Evolutionary conservation across 1,140 invertebrate species (phyloP).

Genomic region (Sinella curviseta): DNA sequence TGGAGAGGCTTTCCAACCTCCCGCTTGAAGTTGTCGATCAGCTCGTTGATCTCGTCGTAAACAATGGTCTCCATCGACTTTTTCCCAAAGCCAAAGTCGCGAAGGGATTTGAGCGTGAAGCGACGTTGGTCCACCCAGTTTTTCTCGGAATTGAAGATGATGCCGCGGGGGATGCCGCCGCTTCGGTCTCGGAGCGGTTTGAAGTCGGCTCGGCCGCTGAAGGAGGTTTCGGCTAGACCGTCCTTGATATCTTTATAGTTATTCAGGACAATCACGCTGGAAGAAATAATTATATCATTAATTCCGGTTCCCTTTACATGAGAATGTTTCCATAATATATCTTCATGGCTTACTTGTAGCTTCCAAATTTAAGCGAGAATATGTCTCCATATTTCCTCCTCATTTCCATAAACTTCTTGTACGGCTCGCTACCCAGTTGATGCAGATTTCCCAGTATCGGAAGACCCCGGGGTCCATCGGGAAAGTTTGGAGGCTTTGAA

Average conservation of each 20-base stretch:
- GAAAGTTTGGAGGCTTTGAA: neutral
- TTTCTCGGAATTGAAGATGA: neutral
- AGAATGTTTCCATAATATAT: neutral
- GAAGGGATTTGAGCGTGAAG: constrained; percentile 34
- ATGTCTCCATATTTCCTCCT: constrained; percentile 5
- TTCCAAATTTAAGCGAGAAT: constrained; percentile 11
- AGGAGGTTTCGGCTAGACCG: constrained; percentile 31
- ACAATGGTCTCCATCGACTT: constrained; percentile 31
- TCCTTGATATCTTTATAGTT: constrained; percentile 9
- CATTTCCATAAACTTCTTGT: constrained; percentile 21
- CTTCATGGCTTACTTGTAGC: constrained; percentile 7
- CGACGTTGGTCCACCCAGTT: constrained; percentile 37
- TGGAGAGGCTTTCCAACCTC: constrained; percentile 24
- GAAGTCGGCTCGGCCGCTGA: constrained; percentile 40
- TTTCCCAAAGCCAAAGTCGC: constrained; percentile 37
- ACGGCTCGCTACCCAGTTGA: constrained; percentile 3
- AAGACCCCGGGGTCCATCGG: neutral
- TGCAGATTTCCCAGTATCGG: constrained; percentile 24
- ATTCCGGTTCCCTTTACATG: too few species aligned
- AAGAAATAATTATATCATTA: neutral
- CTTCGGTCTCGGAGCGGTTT: neutral
- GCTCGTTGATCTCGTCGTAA: constrained; percentile 10
- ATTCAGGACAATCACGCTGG: neutral
- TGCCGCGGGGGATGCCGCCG: neutral
- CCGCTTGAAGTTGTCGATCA: constrained; percentile 20